Conservation (phyloP, 2,888 invertebrate genomes). For the Drosophila nigritarsus region DNA sequence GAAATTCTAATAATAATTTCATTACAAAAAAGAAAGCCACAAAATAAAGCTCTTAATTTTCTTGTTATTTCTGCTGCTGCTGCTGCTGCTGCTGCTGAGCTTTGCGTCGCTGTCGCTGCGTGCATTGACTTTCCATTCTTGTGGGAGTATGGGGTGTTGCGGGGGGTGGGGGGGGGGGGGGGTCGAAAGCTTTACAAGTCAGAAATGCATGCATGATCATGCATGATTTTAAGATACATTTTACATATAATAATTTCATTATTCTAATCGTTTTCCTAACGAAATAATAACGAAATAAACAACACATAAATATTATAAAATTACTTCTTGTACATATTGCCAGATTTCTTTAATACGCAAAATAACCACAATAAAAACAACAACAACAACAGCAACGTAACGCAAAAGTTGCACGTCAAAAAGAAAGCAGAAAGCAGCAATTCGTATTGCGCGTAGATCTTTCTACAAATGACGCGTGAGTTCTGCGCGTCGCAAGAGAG, state of each 20-base stretch:
- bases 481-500: constrained; percentile 67
- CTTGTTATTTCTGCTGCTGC: constrained; percentile 27
- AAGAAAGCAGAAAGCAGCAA: constrained; percentile 72
- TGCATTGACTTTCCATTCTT: constrained; percentile 77
- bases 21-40: constrained; percentile 70
- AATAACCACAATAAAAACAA: constrained; percentile 35
- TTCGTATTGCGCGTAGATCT: constrained; percentile 55
- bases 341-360: constrained; percentile 57
- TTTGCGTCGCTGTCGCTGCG: constrained; percentile 58
- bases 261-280: constrained; percentile 49
- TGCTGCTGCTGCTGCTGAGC: constrained; percentile 43
- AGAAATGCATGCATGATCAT: constrained; percentile 16
- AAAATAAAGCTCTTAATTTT: constrained; percentile 38
- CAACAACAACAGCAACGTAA: constrained; percentile 48
- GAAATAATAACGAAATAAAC: constrained; percentile 31
- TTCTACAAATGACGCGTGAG: constrained; percentile 72
- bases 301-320: constrained; percentile 40
- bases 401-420: constrained; percentile 69
- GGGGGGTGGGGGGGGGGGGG: too few species aligned
- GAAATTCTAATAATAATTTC: constrained; percentile 72
- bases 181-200: constrained; percentile 20
- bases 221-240: background rate
- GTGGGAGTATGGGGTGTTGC: background rate
- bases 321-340: constrained; percentile 30
- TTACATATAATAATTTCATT: constrained; percentile 45